Conservation (phyloP, 2,113 vertebrate species). For the Muntiacus muntjak region DNA sequence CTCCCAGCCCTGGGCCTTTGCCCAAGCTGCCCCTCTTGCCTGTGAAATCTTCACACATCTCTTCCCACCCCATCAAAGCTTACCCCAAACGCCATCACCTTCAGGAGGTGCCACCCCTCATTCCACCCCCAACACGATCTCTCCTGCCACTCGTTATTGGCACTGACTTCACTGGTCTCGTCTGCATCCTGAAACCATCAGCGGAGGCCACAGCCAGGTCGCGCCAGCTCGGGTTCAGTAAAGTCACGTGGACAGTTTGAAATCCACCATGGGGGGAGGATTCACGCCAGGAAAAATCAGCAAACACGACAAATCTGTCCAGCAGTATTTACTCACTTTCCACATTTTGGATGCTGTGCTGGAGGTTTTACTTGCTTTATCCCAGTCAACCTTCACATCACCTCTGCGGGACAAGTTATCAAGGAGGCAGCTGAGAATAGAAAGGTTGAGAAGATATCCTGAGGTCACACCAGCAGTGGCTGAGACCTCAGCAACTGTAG, state of each 20-base stretch:
- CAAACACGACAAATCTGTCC: background rate
- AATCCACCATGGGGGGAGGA: background rate
- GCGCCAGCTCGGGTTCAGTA: background rate
- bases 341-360: background rate
- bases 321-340: background rate
- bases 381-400: background rate
- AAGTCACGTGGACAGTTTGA: background rate
- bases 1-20: background rate
- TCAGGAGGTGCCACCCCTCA: background rate
- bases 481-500: background rate
- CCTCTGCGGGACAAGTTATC: background rate
- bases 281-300: background rate
- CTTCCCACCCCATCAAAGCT: background rate
- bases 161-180: background rate
- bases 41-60: background rate
- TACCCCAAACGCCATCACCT: background rate
- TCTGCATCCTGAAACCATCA: background rate
- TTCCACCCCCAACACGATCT: accelerated
- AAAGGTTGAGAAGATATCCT: background rate
- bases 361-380: background rate
- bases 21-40: background rate
- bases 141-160: background rate
- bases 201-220: background rate
- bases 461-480: background rate
- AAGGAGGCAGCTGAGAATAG: background rate